Base-by-base conservation (phyloP, 2,888 invertebrate species). In the Watsonalla cultraria region DNA sequence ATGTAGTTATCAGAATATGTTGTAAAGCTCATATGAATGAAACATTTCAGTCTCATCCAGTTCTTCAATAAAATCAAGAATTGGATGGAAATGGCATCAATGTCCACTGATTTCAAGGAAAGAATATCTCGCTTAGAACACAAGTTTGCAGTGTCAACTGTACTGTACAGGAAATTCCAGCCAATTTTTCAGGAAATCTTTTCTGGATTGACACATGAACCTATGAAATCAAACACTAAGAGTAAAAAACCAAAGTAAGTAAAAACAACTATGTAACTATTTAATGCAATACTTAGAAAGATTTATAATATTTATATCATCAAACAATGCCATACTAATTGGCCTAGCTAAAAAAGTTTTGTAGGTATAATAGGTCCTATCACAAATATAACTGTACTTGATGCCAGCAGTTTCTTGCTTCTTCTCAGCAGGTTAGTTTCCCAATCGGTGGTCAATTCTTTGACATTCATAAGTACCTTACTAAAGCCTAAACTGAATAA, bases 1-100 rank as follows among this genome's bases (percentile, higher is more conserved):
- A 24, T 24, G 24, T 24, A 24, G 24, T 24, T 24, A 1, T 24
- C 24, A 24, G 24, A 24, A 24, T 24, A 24, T 2, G 24, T 24
- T 24, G 4, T 24, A 24, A 24, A 24, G 24, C 24, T 24, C 24
- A 24, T 24, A 1, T 24, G 1, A 24, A 24, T 24, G 53, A 13
- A 45, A 62, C 65, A 64, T 90, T 92, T 58, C 88, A 98, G 98
- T 76, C 92, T 99, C 58, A 95, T 96, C 58, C 96, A 98, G 73
- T 99, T 99, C 86, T 98, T 99, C 77, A 94, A 94, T 62, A 98
- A 98, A 90, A 97, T 98, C 74, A 96, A 96, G 78, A 95, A 95
- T 75, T 99, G 99, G 99, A 94, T 96, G 58, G 97, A 98, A 72
- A 98, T 99, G 97, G 95, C 97, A 0, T 94, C 95, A 62, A 93